Evolutionary conservation across 2,113 vertebrate genomes (phyloP), one percentile per base, ranked within the genome.

Genomic region (Salvelinus alpinus): DNA sequence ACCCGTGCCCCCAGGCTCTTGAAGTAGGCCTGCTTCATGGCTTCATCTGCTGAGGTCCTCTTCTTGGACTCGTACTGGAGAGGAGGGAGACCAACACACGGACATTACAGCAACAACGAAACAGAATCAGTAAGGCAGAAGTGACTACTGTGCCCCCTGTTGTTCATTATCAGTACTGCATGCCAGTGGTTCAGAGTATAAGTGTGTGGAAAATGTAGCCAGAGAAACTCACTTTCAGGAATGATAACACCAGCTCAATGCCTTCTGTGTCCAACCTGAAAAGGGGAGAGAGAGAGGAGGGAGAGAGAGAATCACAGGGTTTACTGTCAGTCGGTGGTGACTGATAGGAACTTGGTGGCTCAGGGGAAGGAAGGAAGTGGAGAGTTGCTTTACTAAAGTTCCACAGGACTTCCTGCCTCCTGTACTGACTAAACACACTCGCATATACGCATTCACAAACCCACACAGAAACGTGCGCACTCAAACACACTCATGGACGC

Each of bases 11-110:
- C 98, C 59, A 99, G 94, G 92, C 96, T 97, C 88, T 96, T 94
- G 92, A 99, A 99, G 91, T 99, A 96, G 0, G 95, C 91, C 47
- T 99, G 97, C 75, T 98, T 99, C 97, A 99, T 99, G 8, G 97
- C 96, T 73, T 99, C 97, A 27, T 99, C 97, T 67, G 97, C 98
- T 44, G 98, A 96, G 91, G 96, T 95, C 88, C 97, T 97, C 90
- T 96, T 97, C 94, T 97, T 99, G 24, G 97, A 99, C 88, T 99
- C 97, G 68, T 97, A 99, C 98, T 99, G 85, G 34, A 51, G 34
- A 48, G 25, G 6, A 14, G 20, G 25, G 5, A 18, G 4, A 14
- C 22, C 9, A 25, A 73, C 24, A 66, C 12, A 29, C 20, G 2
- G 6, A 48, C 14, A 31, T 13, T 54, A 13, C n/a, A 71, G 59